Evolutionary conservation across 2,888 invertebrate genomes (phyloP), one percentile per base, ranked within the genome.

Genomic region (Drosophila kambysellisi): DNA sequence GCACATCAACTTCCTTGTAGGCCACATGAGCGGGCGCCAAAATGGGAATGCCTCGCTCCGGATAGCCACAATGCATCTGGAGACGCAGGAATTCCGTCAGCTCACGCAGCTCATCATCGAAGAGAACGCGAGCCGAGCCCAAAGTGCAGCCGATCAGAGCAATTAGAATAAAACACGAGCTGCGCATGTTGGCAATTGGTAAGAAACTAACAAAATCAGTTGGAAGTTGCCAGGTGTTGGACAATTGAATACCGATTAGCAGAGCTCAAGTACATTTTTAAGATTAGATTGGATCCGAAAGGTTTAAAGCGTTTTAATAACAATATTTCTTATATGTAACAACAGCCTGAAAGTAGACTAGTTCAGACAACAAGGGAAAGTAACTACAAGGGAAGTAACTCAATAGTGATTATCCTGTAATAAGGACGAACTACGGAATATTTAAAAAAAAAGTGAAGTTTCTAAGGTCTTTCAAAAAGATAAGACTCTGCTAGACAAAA

Each of bases 61-160:
- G 87, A 74, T 91, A 91, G 4, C 92, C 92, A 68, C 92, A 92
- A 43, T 79, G 85, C 92, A 92, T 90, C 75, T 92, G 92, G 33
- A 91, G 72, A 1, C 90, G 91, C 9, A 92, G 11, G 43, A 89
- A 89, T 68, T 92, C 92, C 3, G 91, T 79, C 17, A 91, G 50
- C 63, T 92, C 91, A 0, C 90, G 82, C 15, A 92, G 67, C 35
- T 91, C 82, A 74, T 92, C 92, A 64, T 92, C 91, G 50, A 92
- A 88, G 7, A 82, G 74, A 0, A 74, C 74, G 11, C 54, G 62
- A 3, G 59, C 73, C 4, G 79, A 65, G 57, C 76, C 52, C 62
- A 76, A 72, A 70, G 84, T 69, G 67, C 62, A 76, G 54, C 79
- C 73, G 15, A 82, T 60, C 56, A 85, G 32, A 8, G 46, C 41